Percentiles rank a stretch among this genome's conserved stretches.
These are phyloP conservation scores for Centropyge bicolor DNA, from an alignment of 2,797 vertebrate species.

Conservation along the genomic window DNA sequence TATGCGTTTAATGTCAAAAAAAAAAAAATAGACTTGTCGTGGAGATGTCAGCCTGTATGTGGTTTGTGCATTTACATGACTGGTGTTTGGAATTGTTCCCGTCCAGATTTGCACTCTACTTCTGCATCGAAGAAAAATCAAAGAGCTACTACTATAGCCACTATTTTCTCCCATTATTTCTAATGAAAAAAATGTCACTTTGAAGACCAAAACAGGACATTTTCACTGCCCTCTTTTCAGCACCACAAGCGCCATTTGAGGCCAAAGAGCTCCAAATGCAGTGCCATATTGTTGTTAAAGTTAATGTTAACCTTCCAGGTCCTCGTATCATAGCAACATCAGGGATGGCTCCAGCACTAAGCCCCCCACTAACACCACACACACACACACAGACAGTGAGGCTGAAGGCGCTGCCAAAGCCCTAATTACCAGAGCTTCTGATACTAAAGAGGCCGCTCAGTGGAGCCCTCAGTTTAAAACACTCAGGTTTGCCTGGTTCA, in stretches of 20 bases:
- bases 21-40: no score
- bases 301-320: conserved; percentile 64
- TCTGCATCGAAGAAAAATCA: neutral
- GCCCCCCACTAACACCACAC: conserved; percentile 21
- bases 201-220: neutral
- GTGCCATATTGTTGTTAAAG: conserved; percentile 55
- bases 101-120: no score
- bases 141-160: no score
- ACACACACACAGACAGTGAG: conserved; percentile 40
- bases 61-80: no score
- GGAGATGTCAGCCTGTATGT: no score
- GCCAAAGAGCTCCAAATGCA: conserved; percentile 24
- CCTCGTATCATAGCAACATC: conserved; percentile 74
- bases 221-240: conserved; percentile 19
- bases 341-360: conserved; percentile 59
- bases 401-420: conserved; percentile 48
- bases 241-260: conserved; percentile 31
- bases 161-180: neutral
- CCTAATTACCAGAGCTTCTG: conserved; percentile 56
- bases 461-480: conserved; percentile 22
- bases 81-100: no score
- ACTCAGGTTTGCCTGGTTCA: conserved; percentile 34
- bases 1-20: no score
- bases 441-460: conserved; percentile 20
- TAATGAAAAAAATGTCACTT: conserved; percentile 1